Base-by-base conservation (phyloP, 2,888 invertebrate species). In the Trichogramma dendrolimi region DNA sequence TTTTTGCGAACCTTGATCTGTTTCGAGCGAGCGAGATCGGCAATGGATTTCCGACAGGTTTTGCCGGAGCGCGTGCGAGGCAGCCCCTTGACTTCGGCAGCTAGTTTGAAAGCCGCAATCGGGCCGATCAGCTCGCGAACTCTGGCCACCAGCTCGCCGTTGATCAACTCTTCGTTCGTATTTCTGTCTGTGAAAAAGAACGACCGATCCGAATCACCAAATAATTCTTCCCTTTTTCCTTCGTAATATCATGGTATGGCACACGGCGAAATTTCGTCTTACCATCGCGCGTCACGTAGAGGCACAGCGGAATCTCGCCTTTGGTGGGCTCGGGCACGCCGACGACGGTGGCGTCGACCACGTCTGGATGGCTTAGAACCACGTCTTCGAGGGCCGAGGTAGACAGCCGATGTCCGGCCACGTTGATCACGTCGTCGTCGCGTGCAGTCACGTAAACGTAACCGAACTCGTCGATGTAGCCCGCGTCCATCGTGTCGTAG, bases 401-500 rank as follows among this genome's bases (percentile, higher is more conserved):
- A 0, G 94, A 94, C 49, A 96, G 82, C 57, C 96, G 83, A 77
- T 96, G 96, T 0, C 96, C 96, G 0, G 96, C 93, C 1, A 96
- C 96, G 77, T 96, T 96, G 71, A 96, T 96, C 63, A 94, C 91
- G 79, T 96, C 96, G 80, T 96, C 96, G 63, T 92, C 94, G 43
- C 96, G 83, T 0, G 95, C 91, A 56, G 94, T 92, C 10, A 96
- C 93, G 80, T 89, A 93, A 2, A 96, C 84, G 60, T 91, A 91
- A 0, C 94, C 94, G 68, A 88, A 86, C 58, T 88, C 85, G 73
- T 94, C 93, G 61, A 87, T 84, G 78, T 90, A 92, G 0, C 96
- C 96, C 0, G 94, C 94, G 75, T 96, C 96, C 91, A 95, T 95
- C 0, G 96, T 96, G 74, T 96, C 95, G 75, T 96, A 94, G 78